Conservation (phyloP, 2,113 vertebrate species). For the Platysternon megacephalum region DNA sequence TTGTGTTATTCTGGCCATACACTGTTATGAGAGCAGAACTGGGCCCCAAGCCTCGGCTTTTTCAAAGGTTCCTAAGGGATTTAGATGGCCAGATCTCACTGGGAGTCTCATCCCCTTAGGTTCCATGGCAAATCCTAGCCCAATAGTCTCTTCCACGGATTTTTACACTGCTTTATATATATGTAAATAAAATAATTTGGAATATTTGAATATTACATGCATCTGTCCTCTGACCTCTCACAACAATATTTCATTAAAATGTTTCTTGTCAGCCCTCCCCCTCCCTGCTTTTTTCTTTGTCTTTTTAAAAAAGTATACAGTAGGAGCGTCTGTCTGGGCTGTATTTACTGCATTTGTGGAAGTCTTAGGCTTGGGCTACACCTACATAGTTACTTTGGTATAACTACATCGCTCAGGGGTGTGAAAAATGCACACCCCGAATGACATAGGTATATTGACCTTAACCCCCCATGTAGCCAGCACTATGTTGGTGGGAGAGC, state of each 20-base stretch:
- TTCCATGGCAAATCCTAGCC: neutral
- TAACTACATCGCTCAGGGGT: too few species aligned
- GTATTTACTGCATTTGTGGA: too few species aligned
- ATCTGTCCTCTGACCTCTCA: neutral
- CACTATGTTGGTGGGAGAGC: too few species aligned
- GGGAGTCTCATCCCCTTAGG: neutral
- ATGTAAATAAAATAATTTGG: accelerated
- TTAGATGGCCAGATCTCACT: neutral
- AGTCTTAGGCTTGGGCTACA: neutral
- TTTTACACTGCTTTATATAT: neutral
- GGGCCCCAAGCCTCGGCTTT: neutral
- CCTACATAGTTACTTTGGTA: neutral
- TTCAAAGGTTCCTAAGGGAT: neutral
- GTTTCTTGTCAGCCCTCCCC: neutral
- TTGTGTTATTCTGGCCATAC: neutral
- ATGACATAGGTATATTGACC: too few species aligned
- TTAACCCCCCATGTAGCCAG: too few species aligned
- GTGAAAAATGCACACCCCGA: too few species aligned
- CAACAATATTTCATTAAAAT: neutral
- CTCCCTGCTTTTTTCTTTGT: too few species aligned
- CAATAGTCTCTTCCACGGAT: neutral
- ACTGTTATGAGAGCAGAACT: neutral
- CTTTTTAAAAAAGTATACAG: too few species aligned
- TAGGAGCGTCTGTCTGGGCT: too few species aligned
- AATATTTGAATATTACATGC: neutral